Evolutionary conservation across 2,113 vertebrate species (phyloP), one percentile per base, ranked within the genome.

Genomic region (Dromaius novaehollandiae): DNA sequence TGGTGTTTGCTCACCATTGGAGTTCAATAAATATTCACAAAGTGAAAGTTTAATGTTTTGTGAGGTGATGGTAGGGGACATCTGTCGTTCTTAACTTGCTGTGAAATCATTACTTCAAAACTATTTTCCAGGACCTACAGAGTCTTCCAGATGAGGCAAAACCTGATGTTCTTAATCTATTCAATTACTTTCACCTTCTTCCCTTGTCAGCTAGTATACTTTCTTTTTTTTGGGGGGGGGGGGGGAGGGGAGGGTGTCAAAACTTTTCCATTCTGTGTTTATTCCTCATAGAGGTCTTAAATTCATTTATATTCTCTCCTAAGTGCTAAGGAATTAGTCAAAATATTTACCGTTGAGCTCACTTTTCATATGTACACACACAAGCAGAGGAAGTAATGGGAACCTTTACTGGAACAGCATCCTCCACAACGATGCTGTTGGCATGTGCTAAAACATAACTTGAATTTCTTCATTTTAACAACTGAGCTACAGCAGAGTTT

Each of bases 31-130:
- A 51, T 63, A 48, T 16, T 88, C n/a, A 3, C 2, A 65, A 94
- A 42, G n/a, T 56, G 70, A 88, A 40, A 42, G 22, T 70, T 93
- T 36, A 69, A 38, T 73, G 20, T 63, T 80, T 77, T 65, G 4
- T 77, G 36, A 70, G 71, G 20, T 61, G 17, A 14, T 78, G 32
- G 44, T 1, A 7, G 9, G 21, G 12, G 13, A 10, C 17, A 65
- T 61, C 21, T 53, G 51, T 75, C 7, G 25, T 1, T 76, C 32
- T 82, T 68, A 51, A 50, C 28, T 86, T 13, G 34, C 22, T 90
- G 34, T 86, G 40, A 93, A 90, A 81, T 44, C 6, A 75, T 1
- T 38, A 53, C 46, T 86, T 88, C 34, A 92, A 84, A 95, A 19
- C 15, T 1, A 5, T 90, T 84, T 81, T 58, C 26, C 38, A 55